Base-by-base conservation (phyloP, 2,888 invertebrate species). In the Drosophila helvetica region DNA sequence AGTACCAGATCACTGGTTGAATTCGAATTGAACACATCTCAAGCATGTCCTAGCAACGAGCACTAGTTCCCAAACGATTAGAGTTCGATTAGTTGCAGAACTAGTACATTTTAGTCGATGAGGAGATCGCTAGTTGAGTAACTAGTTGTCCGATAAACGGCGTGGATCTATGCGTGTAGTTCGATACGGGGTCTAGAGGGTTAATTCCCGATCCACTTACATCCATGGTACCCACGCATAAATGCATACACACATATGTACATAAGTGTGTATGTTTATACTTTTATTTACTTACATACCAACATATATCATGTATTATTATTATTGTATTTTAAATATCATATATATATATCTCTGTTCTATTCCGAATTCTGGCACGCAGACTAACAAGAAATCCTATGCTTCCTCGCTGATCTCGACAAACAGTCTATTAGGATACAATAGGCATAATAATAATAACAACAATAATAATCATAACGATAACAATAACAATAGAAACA, bases 361-460 rank as follows among this genome's bases (percentile, higher is more conserved):
- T 88, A 79, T 81, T 80, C 80, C 80, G 83, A 79, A 80, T 82
- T 85, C 77, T 55, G 74, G 62, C 75, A 66, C 54, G 72, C 90
- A 92, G 92, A 91, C 91, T 85, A 92, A 92, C 86, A 92, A 91
- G 86, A 92, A 92, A 92, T 89, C 90, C 86, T 91, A 91, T 88
- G 88, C 91, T 89, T 90, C 90, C 78, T 90, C 91, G 91, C 89
- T 91, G 91, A 90, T 91, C 84, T 91, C 92, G 81, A 90, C 92
- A 87, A 92, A 91, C 89, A 91, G 90, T 90, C 84, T 91, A 78
- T 91, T 92, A 91, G 92, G 91, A 89, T 90, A 91, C 79, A 91
- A 90, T 90, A 91, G 90, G 88, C 90, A 80, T 58, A 79, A 67
- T 62, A 74, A 71, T 56, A 56, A 54, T 17, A 53, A 58, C n/a